Evolutionary conservation across 2,113 vertebrate species (phyloP), one percentile per base, ranked within the genome.

Genomic region (Indicator indicator): DNA sequence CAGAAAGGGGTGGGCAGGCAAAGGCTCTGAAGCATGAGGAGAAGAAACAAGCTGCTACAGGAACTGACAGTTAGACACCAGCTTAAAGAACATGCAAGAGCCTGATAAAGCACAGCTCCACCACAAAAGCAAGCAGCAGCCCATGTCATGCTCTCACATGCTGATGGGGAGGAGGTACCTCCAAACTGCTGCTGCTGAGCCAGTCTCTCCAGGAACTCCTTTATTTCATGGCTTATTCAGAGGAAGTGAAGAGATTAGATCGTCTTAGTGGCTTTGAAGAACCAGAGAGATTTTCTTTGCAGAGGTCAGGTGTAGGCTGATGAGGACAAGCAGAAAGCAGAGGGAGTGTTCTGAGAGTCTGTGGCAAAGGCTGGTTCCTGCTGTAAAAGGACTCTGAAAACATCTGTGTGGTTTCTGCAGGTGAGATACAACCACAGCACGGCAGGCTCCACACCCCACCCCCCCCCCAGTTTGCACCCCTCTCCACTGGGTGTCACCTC

Each of bases 31-130:
- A 83, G 92, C 86, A 9, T 36, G 48, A 77, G 40, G 79, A 90
- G 70, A 91, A 94, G 83, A 54, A 94, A 88, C 73, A 88, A 90
- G 96, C 86, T 93, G 84, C 86, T 71, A 74, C 88, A 93, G 19
- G 92, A 88, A 28, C 69, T 90, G 86, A 81, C 83, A 42, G 88
- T 90, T 94, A 20, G 69, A 62, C 63, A 67, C 7, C 46, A 33
- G 76, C 58, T 67, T 26, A 19, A 62, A 56, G 92, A 79, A 65
- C 69, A n/a, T 54, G 83, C 77, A 83, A 16, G 44, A 48, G 70
- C 86, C 83, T 9, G 59, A 94, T 94, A 93, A 94, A 93, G 63
- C 65, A 30, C 16, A 24, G 72, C 82, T 74, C 73, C 30, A 11
- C 40, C 90, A 67, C 73, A 46, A 55, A 64, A 84, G 54, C 70